Base-by-base conservation (phyloP, 2,888 invertebrate genomes). In the Subacronicta megacephala region DNA sequence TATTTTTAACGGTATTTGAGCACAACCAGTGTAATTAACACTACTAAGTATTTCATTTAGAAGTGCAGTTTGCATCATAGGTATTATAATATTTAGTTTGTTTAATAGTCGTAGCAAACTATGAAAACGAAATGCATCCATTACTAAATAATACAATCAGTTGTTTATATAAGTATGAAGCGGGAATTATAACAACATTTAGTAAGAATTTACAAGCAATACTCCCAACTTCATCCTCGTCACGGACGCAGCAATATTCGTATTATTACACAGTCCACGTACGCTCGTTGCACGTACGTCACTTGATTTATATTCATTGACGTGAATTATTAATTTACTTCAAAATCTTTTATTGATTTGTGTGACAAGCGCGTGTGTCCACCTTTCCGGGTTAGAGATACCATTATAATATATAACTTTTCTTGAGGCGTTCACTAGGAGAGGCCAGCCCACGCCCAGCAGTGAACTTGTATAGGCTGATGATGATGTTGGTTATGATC, bases 281-380 rank as follows among this genome's bases (percentile, higher is more conserved):
- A 64, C 67, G 54, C 15, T 62, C 61, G 45, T 63, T 69, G 64
- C 78, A 74, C 77, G 78, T 75, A 52, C 40, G 7, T 44, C 53
- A 3, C 53, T 51, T 63, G 62, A 75, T 77, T 77, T 62, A 66
- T 72, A 77, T 77, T 75, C 76, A 73, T 70, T 64, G 66, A 36
- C 47, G 52, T 63, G 76, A 61, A 66, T 77, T 75, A 75, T 68
- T 73, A 75, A 75, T 73, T 75, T 75, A 61, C 76, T 46, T 58
- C 53, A 70, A 62, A 72, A 66, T 72, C 52, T 75, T 72, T 72
- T 73, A 72, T 75, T 70, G 51, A 67, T 72, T 55, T 59, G 51
- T 13, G 40, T 52, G 61, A 55, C 35, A 20, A 29, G 31, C 9
- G 41, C 45, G 16, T 31, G 29, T 44, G 55, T 62, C 51, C 31